These are phyloP conservation scores for Trissoscelio sp. DNA, from an alignment of 2,888 invertebrate species.

Conservation along the genomic window DNA sequence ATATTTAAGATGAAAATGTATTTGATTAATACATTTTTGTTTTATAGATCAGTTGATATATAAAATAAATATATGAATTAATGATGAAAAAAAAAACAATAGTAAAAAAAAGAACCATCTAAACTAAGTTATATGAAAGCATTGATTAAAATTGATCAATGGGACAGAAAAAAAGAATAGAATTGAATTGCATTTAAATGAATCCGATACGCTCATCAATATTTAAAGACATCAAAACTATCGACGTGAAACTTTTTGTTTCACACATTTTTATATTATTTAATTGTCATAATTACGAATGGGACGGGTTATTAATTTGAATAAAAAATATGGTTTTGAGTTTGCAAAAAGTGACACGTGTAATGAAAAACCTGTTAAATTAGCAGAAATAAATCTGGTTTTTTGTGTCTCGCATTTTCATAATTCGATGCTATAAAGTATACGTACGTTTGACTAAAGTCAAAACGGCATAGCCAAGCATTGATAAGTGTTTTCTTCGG, in stretches of 20 bases:
- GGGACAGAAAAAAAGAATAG: no score
- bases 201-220: background rate
- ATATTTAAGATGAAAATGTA: no score
- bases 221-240: background rate
- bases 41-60: no score
- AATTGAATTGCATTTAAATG: background rate
- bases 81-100: no score
- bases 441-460: conserved; percentile 13
- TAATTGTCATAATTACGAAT: conserved; percentile 4
- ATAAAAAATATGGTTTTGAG: background rate
- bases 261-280: background rate
- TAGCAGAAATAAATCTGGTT: conserved; percentile 20
- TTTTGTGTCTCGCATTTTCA: conserved; percentile 17
- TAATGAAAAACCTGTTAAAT: background rate
- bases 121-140: conserved; percentile 11
- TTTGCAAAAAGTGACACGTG: conserved; percentile 16
- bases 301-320: background rate
- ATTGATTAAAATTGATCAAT: no score
- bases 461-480: conserved; percentile 26
- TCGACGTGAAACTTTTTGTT: background rate
- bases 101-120: no score
- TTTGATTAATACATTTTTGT: no score
- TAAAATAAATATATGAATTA: no score
- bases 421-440: conserved; percentile 24
- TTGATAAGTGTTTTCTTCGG: conserved; percentile 57